Evolutionary conservation across 1,140 invertebrate species (phyloP), one percentile per base, ranked within the genome.

Genomic region (Drosophila rhopaloa): DNA sequence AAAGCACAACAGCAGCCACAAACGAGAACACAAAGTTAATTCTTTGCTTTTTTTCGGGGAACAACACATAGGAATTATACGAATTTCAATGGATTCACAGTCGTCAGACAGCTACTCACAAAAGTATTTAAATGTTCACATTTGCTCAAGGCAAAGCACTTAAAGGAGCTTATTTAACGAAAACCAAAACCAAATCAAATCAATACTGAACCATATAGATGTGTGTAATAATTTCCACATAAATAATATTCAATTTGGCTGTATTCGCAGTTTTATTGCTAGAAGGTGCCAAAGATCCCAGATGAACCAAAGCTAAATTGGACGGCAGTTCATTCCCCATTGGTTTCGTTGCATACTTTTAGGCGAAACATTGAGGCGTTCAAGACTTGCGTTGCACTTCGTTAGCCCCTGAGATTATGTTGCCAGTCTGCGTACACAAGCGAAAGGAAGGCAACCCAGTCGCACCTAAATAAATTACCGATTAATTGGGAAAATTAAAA

Each of bases 31-130:
- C 63, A 88, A 79, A 75, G 68, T 66, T 57, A 79, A 82, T 68
- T 71, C 59, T 68, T 80, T 81, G 76, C 84, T 88, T 89, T 84
- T 79, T 88, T 84, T 72, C 62, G 84, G 89, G 90, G 79, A 91
- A 83, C 85, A 91, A 91, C 73, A 91, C 89, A 91, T 79, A 90
- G 90, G 90, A 91, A 91, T 91, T 90, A 86, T 82, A 90, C 90
- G 90, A 91, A 91, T 91, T 91, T 91, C 85, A 90, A 76, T 60
- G 56, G 70, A 66, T 59, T 67, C 67, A 74, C 58, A 76, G 62
- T 76, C 74, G 74, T 58, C 76, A 80, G 50, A 65, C 54, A 85
- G 61, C 65, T 70, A 70, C 73, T 72, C 68, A 58, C 68, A 72
- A 54, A 71, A 71, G 53, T 71, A 72, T 72, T 72, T 72, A 72